Evolutionary conservation across 2,113 vertebrate genomes (phyloP).

Genomic region (Notarius lentiginosus): DNA sequence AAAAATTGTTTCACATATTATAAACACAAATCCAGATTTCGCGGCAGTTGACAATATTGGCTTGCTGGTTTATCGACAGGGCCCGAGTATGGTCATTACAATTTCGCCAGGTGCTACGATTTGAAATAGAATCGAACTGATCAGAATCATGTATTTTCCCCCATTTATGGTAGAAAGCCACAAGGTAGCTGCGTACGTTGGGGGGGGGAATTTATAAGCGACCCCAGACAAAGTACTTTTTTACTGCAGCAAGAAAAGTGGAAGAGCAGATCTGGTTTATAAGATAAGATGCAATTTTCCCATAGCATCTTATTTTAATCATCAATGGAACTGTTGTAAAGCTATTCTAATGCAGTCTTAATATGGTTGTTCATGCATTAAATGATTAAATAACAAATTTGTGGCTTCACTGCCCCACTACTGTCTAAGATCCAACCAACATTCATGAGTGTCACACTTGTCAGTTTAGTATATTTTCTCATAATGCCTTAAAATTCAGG

Average conservation of each 20-base stretch:
- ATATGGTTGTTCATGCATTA: not conserved
- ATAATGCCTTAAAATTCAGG: not conserved
- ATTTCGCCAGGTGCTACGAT: not conserved
- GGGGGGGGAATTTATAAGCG: not conserved
- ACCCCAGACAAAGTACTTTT: not conserved
- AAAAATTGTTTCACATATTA: too few relatives aligned
- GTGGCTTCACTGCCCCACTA: not conserved
- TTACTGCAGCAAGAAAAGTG: not conserved
- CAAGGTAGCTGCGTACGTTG: not conserved
- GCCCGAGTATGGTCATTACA: not conserved
- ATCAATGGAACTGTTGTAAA: not conserved
- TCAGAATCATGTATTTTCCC: not conserved
- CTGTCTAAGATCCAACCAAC: not conserved
- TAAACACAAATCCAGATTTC: too few relatives aligned
- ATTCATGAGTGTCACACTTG: not conserved
- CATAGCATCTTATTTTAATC: not conserved
- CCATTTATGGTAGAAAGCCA: not conserved
- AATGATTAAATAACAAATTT: not conserved
- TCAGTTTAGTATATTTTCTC: not conserved
- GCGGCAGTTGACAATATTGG: too few relatives aligned
- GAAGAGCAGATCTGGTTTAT: not conserved
- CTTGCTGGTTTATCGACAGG: too few relatives aligned
- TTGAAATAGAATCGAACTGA: not conserved
- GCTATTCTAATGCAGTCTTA: not conserved
- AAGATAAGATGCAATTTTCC: not conserved